phyloP scores from a whole-genome alignment of 2,888 invertebrate species.

The Leucania comma region DNA sequence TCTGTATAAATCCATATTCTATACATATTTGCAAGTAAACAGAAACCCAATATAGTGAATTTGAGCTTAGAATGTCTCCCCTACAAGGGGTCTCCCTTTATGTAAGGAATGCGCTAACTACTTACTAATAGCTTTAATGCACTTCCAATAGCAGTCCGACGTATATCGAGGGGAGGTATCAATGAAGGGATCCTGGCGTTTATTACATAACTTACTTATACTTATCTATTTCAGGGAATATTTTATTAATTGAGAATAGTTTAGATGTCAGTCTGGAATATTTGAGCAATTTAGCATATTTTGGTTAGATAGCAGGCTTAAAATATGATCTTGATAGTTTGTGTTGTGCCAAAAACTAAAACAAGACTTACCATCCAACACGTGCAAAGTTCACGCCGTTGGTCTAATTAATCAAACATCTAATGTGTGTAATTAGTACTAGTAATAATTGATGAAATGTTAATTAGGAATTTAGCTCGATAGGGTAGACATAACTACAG shows the following conservation, averaged over 20 bases:
- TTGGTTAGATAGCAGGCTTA: not conserved
- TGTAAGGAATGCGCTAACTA: slow-evolving; percentile 75
- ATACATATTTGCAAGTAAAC: slow-evolving; percentile 31
- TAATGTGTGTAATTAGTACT: slow-evolving; percentile 27
- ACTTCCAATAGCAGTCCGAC: slow-evolving; percentile 79
- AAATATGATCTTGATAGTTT: not conserved
- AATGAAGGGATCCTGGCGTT: slow-evolving; percentile 40
- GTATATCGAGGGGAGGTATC: slow-evolving; percentile 72
- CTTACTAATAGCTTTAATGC: slow-evolving; percentile 86
- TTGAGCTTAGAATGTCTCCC: slow-evolving; percentile 38
- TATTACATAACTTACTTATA: slow-evolving; percentile 34
- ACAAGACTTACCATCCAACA: not conserved
- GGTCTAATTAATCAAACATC: slow-evolving; percentile 30
- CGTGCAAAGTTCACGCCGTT: slow-evolving; percentile 2
- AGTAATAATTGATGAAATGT: slow-evolving; percentile 30
- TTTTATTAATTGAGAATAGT: slow-evolving; percentile 23
- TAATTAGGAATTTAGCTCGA: slow-evolving; percentile 43
- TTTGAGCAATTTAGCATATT: not conserved
- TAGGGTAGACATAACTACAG: slow-evolving; percentile 27
- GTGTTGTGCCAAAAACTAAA: not conserved
- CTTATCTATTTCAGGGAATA: slow-evolving; percentile 15
- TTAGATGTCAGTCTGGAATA: not conserved
- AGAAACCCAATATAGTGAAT: slow-evolving; percentile 52
- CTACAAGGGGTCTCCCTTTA: slow-evolving; percentile 57
- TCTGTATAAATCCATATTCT: slow-evolving; percentile 15